These are phyloP conservation scores for Poecile atricapillus DNA, from an alignment of 2,113 vertebrate species.

Conservation along the genomic window DNA sequence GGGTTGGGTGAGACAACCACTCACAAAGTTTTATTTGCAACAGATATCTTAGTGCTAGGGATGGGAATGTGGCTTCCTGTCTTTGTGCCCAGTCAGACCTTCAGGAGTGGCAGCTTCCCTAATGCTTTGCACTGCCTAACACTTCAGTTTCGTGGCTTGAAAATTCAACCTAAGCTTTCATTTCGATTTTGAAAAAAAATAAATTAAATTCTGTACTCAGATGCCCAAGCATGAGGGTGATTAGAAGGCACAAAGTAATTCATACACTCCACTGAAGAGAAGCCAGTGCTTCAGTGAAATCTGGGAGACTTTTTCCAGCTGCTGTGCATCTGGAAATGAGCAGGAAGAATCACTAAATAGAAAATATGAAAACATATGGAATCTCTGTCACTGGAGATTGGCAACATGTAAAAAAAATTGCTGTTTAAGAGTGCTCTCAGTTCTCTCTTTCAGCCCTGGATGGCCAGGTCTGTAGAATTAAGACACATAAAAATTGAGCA, in stretches of 20 bases:
- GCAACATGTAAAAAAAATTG: neutral
- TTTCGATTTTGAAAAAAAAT: neutral
- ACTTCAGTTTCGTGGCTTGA: neutral
- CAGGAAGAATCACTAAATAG: neutral
- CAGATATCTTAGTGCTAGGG: neutral
- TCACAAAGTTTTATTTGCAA: neutral
- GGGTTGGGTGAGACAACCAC: neutral
- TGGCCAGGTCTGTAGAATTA: neutral
- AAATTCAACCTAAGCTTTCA: neutral
- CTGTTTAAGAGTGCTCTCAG: neutral
- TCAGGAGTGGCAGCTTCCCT: neutral
- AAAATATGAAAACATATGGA: neutral
- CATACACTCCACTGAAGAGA: neutral
- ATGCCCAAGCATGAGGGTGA: neutral
- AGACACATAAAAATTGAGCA: neutral
- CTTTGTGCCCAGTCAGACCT: neutral
- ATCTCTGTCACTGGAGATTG: neutral
- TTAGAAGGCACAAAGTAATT: neutral
- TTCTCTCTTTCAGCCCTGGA: neutral
- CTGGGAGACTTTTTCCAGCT: neutral
- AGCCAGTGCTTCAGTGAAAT: neutral
- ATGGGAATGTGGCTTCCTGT: neutral
- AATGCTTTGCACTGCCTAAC: neutral
- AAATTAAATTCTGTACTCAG: neutral
- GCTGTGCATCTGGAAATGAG: neutral